Evolutionary conservation across 2,888 invertebrate species (phyloP).

Genomic region (Pristionchus fissidentatus): DNA sequence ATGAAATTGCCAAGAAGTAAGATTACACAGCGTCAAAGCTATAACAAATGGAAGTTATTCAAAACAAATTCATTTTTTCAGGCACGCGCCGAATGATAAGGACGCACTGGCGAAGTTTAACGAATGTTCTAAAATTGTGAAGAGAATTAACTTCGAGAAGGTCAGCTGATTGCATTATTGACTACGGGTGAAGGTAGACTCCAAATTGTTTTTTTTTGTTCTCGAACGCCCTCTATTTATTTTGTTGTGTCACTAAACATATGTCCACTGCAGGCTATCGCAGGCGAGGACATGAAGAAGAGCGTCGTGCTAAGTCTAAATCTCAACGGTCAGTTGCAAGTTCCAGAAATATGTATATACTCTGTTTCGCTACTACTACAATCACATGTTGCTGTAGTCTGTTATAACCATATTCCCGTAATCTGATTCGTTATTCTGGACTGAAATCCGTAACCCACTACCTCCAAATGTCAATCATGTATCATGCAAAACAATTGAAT

Average conservation of each 20-base stretch:
- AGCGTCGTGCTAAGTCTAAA: constrained; percentile 90
- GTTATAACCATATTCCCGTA: too few species aligned
- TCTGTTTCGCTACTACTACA: too few species aligned
- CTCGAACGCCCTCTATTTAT: neutral
- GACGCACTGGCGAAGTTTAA: constrained; percentile 92
- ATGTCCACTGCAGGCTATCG: constrained; percentile 82
- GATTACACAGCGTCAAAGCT: neutral
- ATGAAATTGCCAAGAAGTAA: constrained; percentile 81
- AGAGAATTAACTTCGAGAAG: constrained; percentile 93
- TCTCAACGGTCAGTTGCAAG: constrained; percentile 82
- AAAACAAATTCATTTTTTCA: neutral
- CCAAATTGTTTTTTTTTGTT: neutral
- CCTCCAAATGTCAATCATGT: neutral
- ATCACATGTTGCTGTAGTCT: too few species aligned
- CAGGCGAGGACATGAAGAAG: constrained; percentile 89
- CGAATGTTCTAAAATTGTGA: constrained; percentile 96
- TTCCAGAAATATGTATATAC: too few species aligned
- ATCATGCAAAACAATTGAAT: neutral
- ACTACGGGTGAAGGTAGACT: neutral
- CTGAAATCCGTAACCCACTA: too few species aligned
- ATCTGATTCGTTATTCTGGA: too few species aligned
- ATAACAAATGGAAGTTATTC: neutral
- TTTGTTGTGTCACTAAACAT: neutral
- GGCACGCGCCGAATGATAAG: constrained; percentile 87
- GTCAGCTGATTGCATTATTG: neutral